These are phyloP conservation scores for Cydia splendana DNA, from an alignment of 1,140 invertebrate genomes.

Conservation along the genomic window DNA sequence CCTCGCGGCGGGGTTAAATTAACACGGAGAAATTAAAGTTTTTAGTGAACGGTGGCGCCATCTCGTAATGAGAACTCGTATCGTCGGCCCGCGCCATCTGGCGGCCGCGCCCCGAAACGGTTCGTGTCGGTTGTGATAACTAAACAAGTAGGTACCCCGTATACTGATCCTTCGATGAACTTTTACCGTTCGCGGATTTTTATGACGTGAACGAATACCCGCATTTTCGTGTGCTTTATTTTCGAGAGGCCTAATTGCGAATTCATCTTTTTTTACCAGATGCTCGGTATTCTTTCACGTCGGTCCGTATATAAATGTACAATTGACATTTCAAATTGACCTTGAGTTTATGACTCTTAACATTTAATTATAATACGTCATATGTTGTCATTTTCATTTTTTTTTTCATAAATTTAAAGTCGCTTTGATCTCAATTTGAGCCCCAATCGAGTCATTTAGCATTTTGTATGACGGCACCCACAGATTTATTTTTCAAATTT, in stretches of 20 bases:
- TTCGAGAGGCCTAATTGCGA: conserved; percentile 55
- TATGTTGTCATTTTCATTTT: conserved; percentile 32
- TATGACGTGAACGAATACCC: conserved; percentile 49
- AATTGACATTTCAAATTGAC: conserved; percentile 1
- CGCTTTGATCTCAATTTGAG: conserved; percentile 70
- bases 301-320: conserved; percentile 11
- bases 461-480: conserved; percentile 41
- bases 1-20: conserved; percentile 41
- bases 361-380: conserved; percentile 35
- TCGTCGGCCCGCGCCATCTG: conserved; percentile 46
- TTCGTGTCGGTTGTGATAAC: conserved; percentile 64
- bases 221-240: conserved; percentile 49
- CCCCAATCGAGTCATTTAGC: conserved; percentile 58
- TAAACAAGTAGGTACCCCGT: conserved; percentile 39
- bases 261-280: conserved; percentile 42
- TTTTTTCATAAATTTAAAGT: conserved; percentile 36
- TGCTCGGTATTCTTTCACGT: conserved; percentile 50
- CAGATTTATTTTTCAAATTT: conserved; percentile 43
- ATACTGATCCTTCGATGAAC: conserved; percentile 34
- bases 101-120: conserved; percentile 41
- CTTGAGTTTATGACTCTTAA: conserved; percentile 24
- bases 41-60: conserved; percentile 34
- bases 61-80: conserved; percentile 31
- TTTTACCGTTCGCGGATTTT: conserved; percentile 43
- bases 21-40: conserved; percentile 28